These are phyloP conservation scores for Caenorhabditis wallacei DNA, from an alignment of 2,888 invertebrate species.

Conservation along the genomic window DNA sequence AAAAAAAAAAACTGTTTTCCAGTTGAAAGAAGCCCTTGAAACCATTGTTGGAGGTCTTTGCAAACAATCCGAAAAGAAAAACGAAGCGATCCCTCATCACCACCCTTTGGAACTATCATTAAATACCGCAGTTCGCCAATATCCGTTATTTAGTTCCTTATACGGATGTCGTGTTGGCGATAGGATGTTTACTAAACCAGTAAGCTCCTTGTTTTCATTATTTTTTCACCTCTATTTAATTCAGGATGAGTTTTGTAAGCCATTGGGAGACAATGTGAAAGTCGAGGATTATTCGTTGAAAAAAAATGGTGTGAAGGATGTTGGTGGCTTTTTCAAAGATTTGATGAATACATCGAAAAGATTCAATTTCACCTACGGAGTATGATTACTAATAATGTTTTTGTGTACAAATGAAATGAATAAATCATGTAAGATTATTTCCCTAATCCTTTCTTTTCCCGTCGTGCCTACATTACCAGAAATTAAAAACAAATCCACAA, in stretches of 20 bases:
- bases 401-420: slow-evolving; percentile 11
- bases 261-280: slow-evolving; percentile 27
- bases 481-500: slow-evolving; percentile 10
- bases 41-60: slow-evolving; percentile 58
- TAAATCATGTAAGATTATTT: not conserved
- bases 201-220: slow-evolving; percentile 13
- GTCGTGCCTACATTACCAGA: not conserved
- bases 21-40: slow-evolving; percentile 51
- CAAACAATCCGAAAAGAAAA: slow-evolving; percentile 44
- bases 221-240: slow-evolving; percentile 16
- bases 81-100: slow-evolving; percentile 47
- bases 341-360: slow-evolving; percentile 47
- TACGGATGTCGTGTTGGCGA: slow-evolving; percentile 51
- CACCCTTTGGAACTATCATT: slow-evolving; percentile 57
- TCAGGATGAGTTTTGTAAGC: slow-evolving; percentile 51
- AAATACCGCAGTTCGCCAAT: slow-evolving; percentile 54
- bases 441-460: not conserved
- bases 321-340: slow-evolving; percentile 55
- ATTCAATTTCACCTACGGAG: slow-evolving; percentile 49
- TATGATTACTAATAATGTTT: not conserved
- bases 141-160: slow-evolving; percentile 50
- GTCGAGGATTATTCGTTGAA: slow-evolving; percentile 43
- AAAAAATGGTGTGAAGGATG: slow-evolving; percentile 25
- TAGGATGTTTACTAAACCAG: slow-evolving; percentile 51
- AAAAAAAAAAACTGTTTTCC: not conserved